Evolutionary conservation across 2,797 vertebrate genomes (phyloP), one percentile per base, ranked within the genome.

Genomic region (Kryptopterus vitreolus): DNA sequence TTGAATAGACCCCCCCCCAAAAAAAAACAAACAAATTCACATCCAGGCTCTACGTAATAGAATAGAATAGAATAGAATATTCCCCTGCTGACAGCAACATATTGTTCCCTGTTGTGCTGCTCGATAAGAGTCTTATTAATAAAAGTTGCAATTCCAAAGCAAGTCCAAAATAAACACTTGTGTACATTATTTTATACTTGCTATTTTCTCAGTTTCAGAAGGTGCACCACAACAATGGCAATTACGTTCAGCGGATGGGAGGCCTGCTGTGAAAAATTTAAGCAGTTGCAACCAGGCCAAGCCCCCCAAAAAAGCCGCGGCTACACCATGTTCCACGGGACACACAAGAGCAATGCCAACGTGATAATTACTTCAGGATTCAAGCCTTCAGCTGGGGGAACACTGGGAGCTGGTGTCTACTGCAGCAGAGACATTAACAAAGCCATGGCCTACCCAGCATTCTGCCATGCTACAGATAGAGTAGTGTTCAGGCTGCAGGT

Each of bases 251-350:
- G 62, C 31, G 88, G 88, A 50, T 89, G 88, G 87, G 50, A 84
- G 53, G 52, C 81, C 6, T 81, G 24, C 74, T n/a, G 15, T 55
- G 87, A 87, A 55, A 84, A 79, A 66, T 75, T 75, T 29, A 84
- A 69, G 66, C 79, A 82, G 59, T 81, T 89, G 38, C 77, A 87
- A 76, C 76, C 87, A 59, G 88, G 88, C 22, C 86, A 89, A 76
- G 59, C 79, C n/a, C 88, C 88, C 9, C 75, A 83, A 66, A 68
- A 73, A 16, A 85, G 83, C 18, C 86, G 77, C 0, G 85, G 82
- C 22, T 89, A 89, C 77, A 87, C 75, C 29, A 89, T 89, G 88
- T 89, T 78, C 72, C 88, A 89, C 10, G 87, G 87, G 15, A 89
- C 87, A 29, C 82, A 80, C 73, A 85, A 85, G 73, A 75, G 16